Conservation (phyloP, 2,888 invertebrate genomes). For the Bellardia bayeri region DNA sequence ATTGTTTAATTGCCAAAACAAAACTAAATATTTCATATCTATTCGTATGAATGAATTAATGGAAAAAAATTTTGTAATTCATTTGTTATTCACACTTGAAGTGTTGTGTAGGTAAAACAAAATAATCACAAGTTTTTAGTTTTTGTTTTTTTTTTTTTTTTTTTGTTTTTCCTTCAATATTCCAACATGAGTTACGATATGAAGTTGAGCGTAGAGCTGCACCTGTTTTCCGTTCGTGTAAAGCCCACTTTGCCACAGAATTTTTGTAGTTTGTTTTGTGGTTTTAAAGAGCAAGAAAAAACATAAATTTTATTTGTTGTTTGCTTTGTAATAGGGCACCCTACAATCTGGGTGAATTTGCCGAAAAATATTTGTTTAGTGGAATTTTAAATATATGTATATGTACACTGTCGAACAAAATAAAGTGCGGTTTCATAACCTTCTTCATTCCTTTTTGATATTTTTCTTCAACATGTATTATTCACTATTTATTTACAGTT, state of each 20-base stretch:
- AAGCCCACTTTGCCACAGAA: conserved; percentile 13
- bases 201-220: conserved; percentile 44
- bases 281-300: conserved; percentile 1
- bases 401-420: too few species aligned
- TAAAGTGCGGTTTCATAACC: too few species aligned
- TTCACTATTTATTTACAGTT: too few species aligned
- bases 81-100: conserved; percentile 71
- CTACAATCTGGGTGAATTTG: neutral
- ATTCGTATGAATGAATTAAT: conserved; percentile 30
- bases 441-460: too few species aligned
- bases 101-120: conserved; percentile 58
- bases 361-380: too few species aligned
- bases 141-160: neutral
- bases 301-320: conserved; percentile 46
- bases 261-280: conserved; percentile 9
- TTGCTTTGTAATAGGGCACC: neutral
- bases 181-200: conserved; percentile 25
- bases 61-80: conserved; percentile 55
- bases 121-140: conserved; percentile 38
- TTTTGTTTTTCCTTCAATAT: conserved; percentile 16
- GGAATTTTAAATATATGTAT: too few species aligned
- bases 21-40: conserved; percentile 48
- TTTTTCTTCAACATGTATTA: too few species aligned
- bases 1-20: conserved; percentile 22
- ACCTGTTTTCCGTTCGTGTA: conserved; percentile 57